phyloP scores from a whole-genome alignment of 2,113 vertebrate species.

The Pteruthius melanotis region DNA sequence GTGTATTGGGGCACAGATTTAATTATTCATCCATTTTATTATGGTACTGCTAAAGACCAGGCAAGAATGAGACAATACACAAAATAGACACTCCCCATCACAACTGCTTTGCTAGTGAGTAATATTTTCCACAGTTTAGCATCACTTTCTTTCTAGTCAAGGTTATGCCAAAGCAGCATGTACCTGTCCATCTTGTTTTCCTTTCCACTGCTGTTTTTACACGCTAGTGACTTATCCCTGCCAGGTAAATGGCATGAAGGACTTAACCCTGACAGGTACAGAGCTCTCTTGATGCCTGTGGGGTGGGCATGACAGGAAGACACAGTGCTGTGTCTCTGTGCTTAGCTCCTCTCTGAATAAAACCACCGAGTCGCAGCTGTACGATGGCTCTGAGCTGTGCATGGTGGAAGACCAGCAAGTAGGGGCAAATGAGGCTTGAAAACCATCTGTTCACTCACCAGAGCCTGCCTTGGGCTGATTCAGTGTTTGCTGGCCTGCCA shows the following conservation, averaged over 20 bases:
- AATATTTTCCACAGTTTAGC: background rate
- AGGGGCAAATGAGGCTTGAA: conserved; percentile 30
- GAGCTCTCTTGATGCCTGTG: background rate
- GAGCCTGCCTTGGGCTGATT: background rate
- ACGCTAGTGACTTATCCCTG: background rate
- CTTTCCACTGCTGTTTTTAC: background rate
- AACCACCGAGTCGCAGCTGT: background rate
- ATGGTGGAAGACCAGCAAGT: background rate
- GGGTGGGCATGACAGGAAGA: background rate
- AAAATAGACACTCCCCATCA: background rate
- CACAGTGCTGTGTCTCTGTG: background rate
- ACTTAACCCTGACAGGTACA: background rate
- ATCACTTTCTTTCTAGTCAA: background rate
- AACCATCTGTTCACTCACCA: conserved; percentile 8
- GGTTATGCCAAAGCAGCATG: background rate
- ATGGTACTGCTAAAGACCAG: background rate
- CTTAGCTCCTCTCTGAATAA: background rate
- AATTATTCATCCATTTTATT: conserved; percentile 8
- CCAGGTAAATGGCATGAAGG: background rate
- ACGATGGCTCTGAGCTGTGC: background rate
- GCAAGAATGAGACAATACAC: background rate
- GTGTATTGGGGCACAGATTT: background rate
- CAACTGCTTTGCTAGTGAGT: background rate
- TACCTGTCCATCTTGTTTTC: background rate
- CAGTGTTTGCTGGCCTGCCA: background rate